phyloP scores from a whole-genome alignment of 2,113 vertebrate genomes.

The Pelecanoides urinatrix region DNA sequence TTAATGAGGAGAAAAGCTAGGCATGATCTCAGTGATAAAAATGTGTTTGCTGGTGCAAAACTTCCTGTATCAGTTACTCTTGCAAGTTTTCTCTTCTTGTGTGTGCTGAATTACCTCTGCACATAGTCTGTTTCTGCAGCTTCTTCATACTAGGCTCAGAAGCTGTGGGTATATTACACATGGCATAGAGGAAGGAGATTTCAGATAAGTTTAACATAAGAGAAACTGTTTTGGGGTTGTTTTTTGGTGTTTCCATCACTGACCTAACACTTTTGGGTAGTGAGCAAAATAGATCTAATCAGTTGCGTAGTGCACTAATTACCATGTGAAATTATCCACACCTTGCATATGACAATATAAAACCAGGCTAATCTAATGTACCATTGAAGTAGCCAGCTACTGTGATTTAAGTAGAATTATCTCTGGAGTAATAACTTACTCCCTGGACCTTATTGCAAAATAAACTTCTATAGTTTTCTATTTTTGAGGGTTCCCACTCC shows the following conservation, averaged over 20 bases:
- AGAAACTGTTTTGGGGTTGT: neutral
- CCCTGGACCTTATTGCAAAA: neutral
- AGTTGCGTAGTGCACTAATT: neutral
- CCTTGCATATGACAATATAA: neutral
- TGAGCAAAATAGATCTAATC: neutral
- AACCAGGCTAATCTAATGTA: neutral
- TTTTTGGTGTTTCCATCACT: neutral
- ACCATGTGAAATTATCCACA: neutral
- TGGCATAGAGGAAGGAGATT: neutral
- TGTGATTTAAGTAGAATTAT: neutral
- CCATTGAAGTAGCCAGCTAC: neutral
- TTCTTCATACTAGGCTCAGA: neutral
- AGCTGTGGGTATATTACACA: neutral
- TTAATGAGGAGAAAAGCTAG: neutral
- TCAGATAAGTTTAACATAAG: neutral
- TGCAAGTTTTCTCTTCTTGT: neutral
- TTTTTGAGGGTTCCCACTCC: neutral
- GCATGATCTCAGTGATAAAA: neutral
- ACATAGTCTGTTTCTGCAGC: neutral
- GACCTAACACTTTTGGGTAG: neutral
- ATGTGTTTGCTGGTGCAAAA: slow-evolving; percentile 1
- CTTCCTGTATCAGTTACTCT: neutral
- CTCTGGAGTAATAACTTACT: neutral
- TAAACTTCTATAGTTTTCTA: neutral
- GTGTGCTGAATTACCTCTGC: neutral